phyloP scores from a whole-genome alignment of 2,113 vertebrate genomes.

The Panurus biarmicus region DNA sequence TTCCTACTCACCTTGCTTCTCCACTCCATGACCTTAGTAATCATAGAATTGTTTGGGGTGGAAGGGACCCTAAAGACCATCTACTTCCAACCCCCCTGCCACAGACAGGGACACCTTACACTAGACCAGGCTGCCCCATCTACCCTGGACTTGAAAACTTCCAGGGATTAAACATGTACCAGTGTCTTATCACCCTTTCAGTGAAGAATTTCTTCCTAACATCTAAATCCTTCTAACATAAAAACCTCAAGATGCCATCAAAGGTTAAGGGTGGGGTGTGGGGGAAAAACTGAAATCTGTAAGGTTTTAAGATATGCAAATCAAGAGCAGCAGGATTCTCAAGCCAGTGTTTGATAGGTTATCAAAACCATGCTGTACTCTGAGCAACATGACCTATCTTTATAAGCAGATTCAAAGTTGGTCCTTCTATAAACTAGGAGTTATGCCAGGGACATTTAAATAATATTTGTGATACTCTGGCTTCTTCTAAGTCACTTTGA shows the following conservation, averaged over 20 bases:
- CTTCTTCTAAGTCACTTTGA: not conserved
- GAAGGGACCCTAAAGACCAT: not conserved
- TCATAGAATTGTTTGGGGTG: not conserved
- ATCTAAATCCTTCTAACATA: not conserved
- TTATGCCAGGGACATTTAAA: not conserved
- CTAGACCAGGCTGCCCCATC: not conserved
- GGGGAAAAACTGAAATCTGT: not conserved
- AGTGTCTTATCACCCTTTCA: not conserved
- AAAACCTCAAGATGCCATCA: not conserved
- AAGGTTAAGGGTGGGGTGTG: not conserved
- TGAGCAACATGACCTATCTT: not conserved
- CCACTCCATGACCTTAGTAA: not conserved
- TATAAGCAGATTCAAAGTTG: not conserved
- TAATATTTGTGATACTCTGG: not conserved
- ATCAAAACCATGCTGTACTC: not conserved
- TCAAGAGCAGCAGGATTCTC: not conserved
- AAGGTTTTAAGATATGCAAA: not conserved
- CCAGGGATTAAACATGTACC: not conserved
- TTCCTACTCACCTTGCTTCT: not conserved
- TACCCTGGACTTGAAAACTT: not conserved
- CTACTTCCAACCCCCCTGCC: not conserved
- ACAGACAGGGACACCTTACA: not conserved
- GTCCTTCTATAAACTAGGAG: not conserved
- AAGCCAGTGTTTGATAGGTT: not conserved
- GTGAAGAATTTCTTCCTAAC: not conserved